phyloP scores from a whole-genome alignment of 53 echinoderm and acorn worm genomes.

The Crossaster papposus region DNA sequence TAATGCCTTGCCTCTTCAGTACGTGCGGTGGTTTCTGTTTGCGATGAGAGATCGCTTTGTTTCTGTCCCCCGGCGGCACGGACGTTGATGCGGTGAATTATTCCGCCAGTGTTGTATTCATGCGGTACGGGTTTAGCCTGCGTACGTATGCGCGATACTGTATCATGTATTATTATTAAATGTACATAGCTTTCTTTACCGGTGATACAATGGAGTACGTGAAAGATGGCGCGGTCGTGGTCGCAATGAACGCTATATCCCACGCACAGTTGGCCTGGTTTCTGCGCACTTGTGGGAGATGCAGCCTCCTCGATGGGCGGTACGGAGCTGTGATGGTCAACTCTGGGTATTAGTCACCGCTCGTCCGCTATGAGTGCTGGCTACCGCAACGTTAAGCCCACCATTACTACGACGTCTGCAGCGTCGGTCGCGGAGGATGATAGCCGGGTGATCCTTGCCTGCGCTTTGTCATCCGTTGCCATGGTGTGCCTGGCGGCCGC shows the following conservation, averaged over 20 bases:
- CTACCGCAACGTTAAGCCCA: not conserved
- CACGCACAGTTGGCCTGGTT: not conserved
- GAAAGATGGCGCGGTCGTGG: not conserved
- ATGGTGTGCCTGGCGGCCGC: constrained; percentile 50
- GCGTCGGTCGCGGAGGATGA: not conserved
- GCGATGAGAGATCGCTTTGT: constrained; percentile 9
- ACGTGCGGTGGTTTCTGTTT: not conserved
- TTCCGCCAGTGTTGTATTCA: no score
- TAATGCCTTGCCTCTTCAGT: not conserved
- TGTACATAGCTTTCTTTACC: not conserved
- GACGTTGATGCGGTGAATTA: not conserved
- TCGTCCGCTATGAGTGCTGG: not conserved
- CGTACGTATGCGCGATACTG: no score
- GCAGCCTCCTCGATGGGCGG: not conserved
- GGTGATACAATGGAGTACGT: not conserved
- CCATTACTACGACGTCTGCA: not conserved
- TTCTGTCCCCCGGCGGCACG: not conserved
- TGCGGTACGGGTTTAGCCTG: no score
- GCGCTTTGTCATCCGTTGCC: constrained; percentile 47
- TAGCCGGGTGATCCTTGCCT: constrained; percentile 32
- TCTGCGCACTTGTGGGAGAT: not conserved
- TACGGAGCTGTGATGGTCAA: not conserved
- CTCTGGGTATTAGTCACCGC: not conserved
- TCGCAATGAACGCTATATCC: not conserved
- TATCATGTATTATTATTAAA: not conserved